phyloP scores from a whole-genome alignment of 1,140 invertebrate genomes.

The Drosophila pectinifera region DNA sequence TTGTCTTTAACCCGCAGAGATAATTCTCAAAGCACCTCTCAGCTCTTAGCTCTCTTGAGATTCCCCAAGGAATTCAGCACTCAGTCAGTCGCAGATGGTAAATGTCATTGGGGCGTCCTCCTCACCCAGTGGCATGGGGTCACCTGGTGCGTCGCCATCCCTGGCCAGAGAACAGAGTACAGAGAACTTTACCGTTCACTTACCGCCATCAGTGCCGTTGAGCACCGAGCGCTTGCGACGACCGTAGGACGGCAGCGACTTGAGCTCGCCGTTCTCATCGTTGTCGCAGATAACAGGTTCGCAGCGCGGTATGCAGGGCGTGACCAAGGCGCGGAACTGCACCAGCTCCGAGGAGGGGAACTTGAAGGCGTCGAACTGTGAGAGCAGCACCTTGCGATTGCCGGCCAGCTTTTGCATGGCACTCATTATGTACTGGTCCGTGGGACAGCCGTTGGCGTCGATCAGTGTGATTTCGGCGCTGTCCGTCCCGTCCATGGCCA shows the following conservation, averaged over 20 bases:
- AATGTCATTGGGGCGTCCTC: conserved; percentile 3
- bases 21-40: neutral
- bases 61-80: conserved; percentile 6
- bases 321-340: conserved; percentile 96
- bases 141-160: conserved; percentile 38
- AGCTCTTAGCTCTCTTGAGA: neutral
- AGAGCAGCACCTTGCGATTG: conserved; percentile 91
- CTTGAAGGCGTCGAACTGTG: conserved; percentile 97
- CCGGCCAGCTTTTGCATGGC: conserved; percentile 92
- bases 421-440: conserved; percentile 97
- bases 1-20: neutral
- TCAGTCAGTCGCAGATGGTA: conserved; percentile 6
- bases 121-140: conserved; percentile 5
- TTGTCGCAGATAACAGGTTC: conserved; percentile 96
- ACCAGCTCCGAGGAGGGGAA: conserved; percentile 97
- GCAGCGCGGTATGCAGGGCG: conserved; percentile 95
- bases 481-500: conserved; percentile 96
- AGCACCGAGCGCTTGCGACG: conserved; percentile 85
- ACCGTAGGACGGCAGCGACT: conserved; percentile 92
- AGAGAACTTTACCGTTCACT: conserved; percentile 62
- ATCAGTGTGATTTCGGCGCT: conserved; percentile 96
- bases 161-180: conserved; percentile 23
- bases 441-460: conserved; percentile 96
- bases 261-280: conserved; percentile 91
- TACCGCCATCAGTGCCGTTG: conserved; percentile 78